Conservation (phyloP, 92 coral and sea anemone species). For the Epizoanthus stellaris region DNA sequence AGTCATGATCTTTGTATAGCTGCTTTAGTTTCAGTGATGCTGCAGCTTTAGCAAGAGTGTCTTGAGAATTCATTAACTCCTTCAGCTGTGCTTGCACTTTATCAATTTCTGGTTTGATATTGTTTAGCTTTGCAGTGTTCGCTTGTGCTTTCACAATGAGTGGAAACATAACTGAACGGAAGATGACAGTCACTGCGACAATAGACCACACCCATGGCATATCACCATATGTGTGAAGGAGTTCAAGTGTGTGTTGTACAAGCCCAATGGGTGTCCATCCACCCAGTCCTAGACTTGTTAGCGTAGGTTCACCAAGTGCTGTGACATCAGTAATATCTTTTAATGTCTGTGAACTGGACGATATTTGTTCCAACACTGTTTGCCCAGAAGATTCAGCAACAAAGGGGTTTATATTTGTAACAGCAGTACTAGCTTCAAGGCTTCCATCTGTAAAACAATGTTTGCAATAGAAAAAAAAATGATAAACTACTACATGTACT, state of each 20-base stretch:
- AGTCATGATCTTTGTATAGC: slow-evolving; percentile 84
- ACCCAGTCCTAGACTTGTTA: slow-evolving; percentile 88
- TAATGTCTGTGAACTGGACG: slow-evolving; percentile 62
- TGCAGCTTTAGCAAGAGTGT: slow-evolving; percentile 76
- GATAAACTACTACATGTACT: too few relatives aligned
- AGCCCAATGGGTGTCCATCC: slow-evolving; percentile 85
- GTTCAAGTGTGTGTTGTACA: slow-evolving; percentile 86
- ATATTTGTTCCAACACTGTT: slow-evolving; percentile 52
- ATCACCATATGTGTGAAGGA: slow-evolving; percentile 67
- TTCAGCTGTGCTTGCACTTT: slow-evolving; percentile 80
- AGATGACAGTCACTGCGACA: slow-evolving; percentile 71
- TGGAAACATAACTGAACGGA: slow-evolving; percentile 84
- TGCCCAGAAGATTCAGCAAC: slow-evolving; percentile 38
- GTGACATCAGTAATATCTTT: slow-evolving; percentile 68
- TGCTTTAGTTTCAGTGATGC: slow-evolving; percentile 75
- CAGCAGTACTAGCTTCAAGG: not conserved
- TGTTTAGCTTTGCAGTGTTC: slow-evolving; percentile 92
- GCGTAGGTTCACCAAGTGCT: slow-evolving; percentile 75
- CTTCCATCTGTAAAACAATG: slow-evolving; percentile 13
- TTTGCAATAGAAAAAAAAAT: too few relatives aligned
- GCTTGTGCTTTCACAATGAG: slow-evolving; percentile 88
- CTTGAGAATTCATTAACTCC: slow-evolving; percentile 84
- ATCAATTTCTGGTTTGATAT: slow-evolving; percentile 89
- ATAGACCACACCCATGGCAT: slow-evolving; percentile 95
- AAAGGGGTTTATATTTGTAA: slow-evolving; percentile 65